Conservation (phyloP, 2,113 vertebrate genomes). For the Eurystomus gularis region DNA sequence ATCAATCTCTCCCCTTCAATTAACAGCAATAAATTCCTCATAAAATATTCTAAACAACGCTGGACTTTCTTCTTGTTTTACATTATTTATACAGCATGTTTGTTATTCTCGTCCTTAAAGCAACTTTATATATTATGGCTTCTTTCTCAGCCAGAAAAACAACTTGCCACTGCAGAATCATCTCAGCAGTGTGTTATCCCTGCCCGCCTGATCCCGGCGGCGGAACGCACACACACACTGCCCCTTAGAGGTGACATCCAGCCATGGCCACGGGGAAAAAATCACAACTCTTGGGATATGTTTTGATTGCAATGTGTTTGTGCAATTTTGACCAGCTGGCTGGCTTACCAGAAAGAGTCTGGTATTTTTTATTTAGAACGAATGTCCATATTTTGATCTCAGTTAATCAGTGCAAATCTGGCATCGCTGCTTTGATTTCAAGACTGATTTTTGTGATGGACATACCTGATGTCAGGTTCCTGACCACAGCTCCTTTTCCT, state of each 20-base stretch:
- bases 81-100: slow-evolving; percentile 56
- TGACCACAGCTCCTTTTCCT: neutral
- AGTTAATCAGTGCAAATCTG: neutral
- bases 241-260: slow-evolving; percentile 69
- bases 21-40: slow-evolving; percentile 67
- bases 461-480: neutral
- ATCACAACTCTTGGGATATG: neutral
- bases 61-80: slow-evolving; percentile 44
- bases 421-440: neutral
- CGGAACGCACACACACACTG: slow-evolving; percentile 61
- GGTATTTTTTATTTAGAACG: neutral
- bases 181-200: neutral
- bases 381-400: neutral
- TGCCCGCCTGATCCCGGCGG: neutral
- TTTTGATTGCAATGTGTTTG: neutral
- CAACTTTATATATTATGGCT: slow-evolving; percentile 55
- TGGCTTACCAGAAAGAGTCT: neutral
- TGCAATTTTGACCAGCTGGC: neutral
- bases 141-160: slow-evolving; percentile 51
- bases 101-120: slow-evolving; percentile 60
- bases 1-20: slow-evolving; percentile 61
- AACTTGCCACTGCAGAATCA: neutral
- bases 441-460: neutral
- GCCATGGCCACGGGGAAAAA: slow-evolving; percentile 27
- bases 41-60: slow-evolving; percentile 61